phyloP scores from a whole-genome alignment of 2,797 vertebrate genomes.

The Sebastes steindachneri region DNA sequence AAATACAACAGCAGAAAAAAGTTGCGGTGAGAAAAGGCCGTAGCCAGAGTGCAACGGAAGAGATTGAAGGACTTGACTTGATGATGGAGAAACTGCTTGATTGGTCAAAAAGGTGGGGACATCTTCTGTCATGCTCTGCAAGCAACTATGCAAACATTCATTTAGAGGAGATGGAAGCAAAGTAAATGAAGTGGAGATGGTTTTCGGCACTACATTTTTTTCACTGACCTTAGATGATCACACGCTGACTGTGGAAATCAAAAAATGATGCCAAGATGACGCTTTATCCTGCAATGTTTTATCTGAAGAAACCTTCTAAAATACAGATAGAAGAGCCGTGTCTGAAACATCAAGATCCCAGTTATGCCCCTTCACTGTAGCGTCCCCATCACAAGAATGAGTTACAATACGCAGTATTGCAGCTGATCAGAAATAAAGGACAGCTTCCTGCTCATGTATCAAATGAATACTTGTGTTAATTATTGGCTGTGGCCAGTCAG shows the following conservation, averaged over 20 bases:
- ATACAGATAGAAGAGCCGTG: not conserved
- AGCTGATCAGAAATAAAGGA: slow-evolving; percentile 19
- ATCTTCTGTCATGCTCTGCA: not conserved
- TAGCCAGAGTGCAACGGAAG: not conserved
- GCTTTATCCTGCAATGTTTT: not conserved
- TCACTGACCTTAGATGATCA: not conserved
- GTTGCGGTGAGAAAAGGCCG: not conserved
- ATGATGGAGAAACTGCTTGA: not conserved
- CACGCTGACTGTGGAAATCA: not conserved
- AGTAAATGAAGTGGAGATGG: not conserved
- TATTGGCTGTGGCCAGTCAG: slow-evolving; percentile 58
- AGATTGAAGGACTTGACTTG: not conserved
- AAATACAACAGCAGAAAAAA: not conserved
- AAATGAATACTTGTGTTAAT: slow-evolving; percentile 43
- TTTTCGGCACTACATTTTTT: slow-evolving; percentile 5
- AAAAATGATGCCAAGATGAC: not conserved
- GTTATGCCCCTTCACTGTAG: not conserved
- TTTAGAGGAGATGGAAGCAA: slow-evolving; percentile 3
- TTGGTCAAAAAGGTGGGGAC: not conserved
- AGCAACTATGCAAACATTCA: slow-evolving; percentile 18
- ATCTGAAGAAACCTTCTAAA: not conserved
- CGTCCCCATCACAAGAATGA: not conserved
- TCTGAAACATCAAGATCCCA: not conserved
- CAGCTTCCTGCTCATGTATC: slow-evolving; percentile 18
- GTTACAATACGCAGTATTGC: not conserved